A percentile compares a stretch with the other conserved stretches of the same genome.
Evolutionary conservation across 2,797 vertebrate genomes (phyloP).

Genomic region (Takifugu rubripes): DNA sequence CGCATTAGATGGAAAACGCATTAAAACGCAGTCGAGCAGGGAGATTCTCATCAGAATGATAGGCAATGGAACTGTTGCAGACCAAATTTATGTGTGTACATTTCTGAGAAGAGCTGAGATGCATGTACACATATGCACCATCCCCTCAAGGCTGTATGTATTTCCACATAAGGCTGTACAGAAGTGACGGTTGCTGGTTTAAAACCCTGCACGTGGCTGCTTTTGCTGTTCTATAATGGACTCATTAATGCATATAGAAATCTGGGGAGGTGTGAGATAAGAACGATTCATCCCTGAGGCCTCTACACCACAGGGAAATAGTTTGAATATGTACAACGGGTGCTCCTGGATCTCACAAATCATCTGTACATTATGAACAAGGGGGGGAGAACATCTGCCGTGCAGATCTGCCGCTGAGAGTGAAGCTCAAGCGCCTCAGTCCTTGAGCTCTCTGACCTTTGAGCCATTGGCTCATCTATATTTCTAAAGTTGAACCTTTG

Average conservation of each 20-base stretch:
- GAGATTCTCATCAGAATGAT: constrained; percentile 41
- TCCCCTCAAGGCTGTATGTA: too few species aligned
- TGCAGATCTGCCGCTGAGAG: constrained; percentile 31
- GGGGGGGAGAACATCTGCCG: constrained; percentile 41
- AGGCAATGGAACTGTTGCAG: constrained; percentile 30
- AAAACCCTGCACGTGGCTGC: constrained; percentile 3
- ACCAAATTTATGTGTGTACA: constrained; percentile 1
- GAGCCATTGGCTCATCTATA: constrained; percentile 5
- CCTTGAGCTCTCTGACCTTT: constrained; percentile 21
- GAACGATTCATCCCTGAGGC: constrained; percentile 24
- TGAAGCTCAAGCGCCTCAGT: constrained; percentile 8
- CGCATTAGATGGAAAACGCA: constrained; percentile 55
- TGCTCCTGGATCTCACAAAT: constrained; percentile 45
- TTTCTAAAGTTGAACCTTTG: not conserved
- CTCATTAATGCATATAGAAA: constrained; percentile 18
- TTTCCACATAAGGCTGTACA: not conserved
- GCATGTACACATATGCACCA: constrained; percentile 1
- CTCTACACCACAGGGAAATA: constrained; percentile 44
- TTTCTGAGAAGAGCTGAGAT: not conserved
- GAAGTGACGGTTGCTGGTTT: constrained; percentile 3
- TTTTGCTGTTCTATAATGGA: constrained; percentile 12
- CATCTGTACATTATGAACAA: too few species aligned
- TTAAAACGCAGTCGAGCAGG: constrained; percentile 39
- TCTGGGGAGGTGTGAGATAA: constrained; percentile 19
- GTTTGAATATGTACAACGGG: constrained; percentile 48